A percentile compares a stretch with the other conserved stretches of the same genome.
These are phyloP conservation scores for Orchestia grillus DNA, from an alignment of 1,140 invertebrate genomes.

Conservation along the genomic window DNA sequence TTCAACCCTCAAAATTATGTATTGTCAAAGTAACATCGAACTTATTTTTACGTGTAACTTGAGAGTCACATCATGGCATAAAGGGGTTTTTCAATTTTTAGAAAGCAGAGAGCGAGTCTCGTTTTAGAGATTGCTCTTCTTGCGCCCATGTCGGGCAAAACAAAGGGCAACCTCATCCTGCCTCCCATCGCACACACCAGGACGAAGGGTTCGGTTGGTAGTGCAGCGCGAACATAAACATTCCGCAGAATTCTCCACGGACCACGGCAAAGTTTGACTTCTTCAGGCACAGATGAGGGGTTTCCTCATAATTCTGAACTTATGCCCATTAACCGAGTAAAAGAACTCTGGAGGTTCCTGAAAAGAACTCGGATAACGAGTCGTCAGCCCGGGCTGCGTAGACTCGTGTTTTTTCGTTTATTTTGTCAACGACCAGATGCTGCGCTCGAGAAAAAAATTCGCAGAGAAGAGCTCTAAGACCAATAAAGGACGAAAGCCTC, in stretches of 20 bases:
- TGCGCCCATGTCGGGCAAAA: background rate
- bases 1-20: no score
- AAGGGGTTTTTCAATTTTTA: no score
- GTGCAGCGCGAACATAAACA: background rate
- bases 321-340: background rate
- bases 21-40: no score
- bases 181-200: background rate
- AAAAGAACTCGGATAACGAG: constrained; percentile 32
- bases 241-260: background rate
- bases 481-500: no score
- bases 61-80: no score
- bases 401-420: background rate
- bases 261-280: background rate
- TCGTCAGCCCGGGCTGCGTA: background rate
- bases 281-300: background rate
- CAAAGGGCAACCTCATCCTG: background rate
- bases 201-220: background rate
- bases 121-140: background rate
- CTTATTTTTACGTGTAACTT: no score
- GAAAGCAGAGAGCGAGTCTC: background rate
- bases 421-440: background rate
- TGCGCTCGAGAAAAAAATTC: background rate
- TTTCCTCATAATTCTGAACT: constrained; percentile 32
- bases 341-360: background rate
- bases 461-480: no score